These are phyloP conservation scores for Zoanthus gigantus DNA, from an alignment of 92 coral and sea anemone species.

Conservation along the genomic window DNA sequence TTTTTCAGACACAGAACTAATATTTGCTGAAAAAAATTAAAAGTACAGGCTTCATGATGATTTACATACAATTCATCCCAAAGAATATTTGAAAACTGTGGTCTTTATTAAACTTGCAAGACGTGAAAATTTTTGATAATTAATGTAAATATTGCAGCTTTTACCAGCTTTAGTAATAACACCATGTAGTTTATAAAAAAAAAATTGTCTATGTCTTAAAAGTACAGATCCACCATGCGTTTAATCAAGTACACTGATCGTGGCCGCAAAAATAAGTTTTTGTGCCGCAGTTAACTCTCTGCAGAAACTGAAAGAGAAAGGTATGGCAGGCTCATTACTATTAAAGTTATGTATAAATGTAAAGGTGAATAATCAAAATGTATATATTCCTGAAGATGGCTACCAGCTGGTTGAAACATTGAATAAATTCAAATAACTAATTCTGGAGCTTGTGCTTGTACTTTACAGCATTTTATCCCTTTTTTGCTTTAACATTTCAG, in stretches of 20 bases:
- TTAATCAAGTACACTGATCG: conserved; percentile 27
- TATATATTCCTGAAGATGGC: conserved; percentile 22
- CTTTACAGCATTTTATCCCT: conserved; percentile 18
- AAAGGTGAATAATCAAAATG: conserved; percentile 29
- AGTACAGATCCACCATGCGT: conserved; percentile 32
- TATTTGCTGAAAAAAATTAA: conserved; percentile 22
- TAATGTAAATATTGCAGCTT: conserved; percentile 19
- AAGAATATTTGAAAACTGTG: conserved; percentile 23
- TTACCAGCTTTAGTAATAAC: conserved; percentile 11
- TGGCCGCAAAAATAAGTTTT: conserved; percentile 23
- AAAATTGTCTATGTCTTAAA: conserved; percentile 14
- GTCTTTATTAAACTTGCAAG: conserved; percentile 23
- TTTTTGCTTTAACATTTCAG: conserved; percentile 17
- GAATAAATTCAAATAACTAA: conserved; percentile 13
- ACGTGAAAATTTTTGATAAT: conserved; percentile 11
- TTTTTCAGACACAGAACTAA: conserved; percentile 23
- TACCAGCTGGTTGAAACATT: conserved; percentile 18
- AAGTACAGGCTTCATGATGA: conserved; percentile 15
- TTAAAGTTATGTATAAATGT: conserved; percentile 17
- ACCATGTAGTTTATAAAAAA: conserved; percentile 10
- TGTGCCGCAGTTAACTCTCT: conserved; percentile 27
- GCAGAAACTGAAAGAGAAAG: conserved; percentile 32
- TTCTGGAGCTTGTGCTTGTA: conserved; percentile 17
- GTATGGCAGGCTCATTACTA: conserved; percentile 16
- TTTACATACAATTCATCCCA: conserved; percentile 26